These are phyloP conservation scores for Dendrolimus kikuchii DNA, from an alignment of 1,140 invertebrate species.

Conservation along the genomic window DNA sequence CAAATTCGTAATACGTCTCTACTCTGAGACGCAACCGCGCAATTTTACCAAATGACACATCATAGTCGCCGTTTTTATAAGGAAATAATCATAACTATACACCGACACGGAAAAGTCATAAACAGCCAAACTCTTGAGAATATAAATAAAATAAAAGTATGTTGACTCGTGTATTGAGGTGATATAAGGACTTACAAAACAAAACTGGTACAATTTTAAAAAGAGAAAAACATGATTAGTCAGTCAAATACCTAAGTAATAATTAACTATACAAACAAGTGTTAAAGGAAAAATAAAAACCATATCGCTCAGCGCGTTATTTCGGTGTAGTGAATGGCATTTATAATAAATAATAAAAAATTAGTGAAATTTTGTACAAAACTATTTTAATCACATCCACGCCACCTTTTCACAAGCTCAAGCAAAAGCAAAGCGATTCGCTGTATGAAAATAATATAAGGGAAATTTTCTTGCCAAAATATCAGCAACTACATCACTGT, in stretches of 20 bases:
- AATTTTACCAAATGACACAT: no score
- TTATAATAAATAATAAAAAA: neutral
- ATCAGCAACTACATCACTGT: constrained; percentile 31
- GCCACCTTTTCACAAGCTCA: constrained; percentile 54
- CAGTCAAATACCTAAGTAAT: constrained; percentile 39
- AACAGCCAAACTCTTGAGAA: no score
- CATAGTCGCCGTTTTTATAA: no score
- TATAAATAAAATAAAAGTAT: constrained; percentile 5
- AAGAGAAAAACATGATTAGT: constrained; percentile 52
- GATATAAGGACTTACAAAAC: constrained; percentile 27
- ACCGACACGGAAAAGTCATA: no score
- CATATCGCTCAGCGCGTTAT: constrained; percentile 58
- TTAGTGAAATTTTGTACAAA: constrained; percentile 1
- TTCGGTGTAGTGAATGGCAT: constrained; percentile 38
- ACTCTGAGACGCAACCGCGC: no score
- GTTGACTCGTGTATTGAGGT: constrained; percentile 19
- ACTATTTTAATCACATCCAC: constrained; percentile 37
- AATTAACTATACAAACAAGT: constrained; percentile 64
- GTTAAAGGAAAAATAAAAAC: constrained; percentile 57
- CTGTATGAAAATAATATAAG: constrained; percentile 27
- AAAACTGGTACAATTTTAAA: constrained; percentile 18
- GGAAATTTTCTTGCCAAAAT: constrained; percentile 12
- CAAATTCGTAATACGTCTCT: no score
- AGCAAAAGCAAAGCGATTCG: constrained; percentile 66
- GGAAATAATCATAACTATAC: no score